These are phyloP conservation scores for Potorous gilbertii DNA, from an alignment of 2,797 vertebrate species.

Conservation along the genomic window DNA sequence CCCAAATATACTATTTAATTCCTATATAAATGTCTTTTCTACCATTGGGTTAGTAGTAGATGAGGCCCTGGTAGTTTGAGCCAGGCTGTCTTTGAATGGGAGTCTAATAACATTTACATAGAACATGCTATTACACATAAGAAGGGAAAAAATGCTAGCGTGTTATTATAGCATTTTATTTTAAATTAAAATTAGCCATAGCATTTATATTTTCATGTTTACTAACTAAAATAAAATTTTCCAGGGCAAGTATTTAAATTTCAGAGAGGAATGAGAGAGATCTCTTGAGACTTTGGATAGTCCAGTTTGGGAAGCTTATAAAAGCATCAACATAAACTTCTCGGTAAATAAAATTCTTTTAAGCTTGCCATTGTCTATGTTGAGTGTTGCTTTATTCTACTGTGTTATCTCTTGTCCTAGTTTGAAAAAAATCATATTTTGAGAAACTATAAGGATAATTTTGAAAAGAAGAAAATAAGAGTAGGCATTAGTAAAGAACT, in stretches of 20 bases:
- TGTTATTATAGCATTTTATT: conserved; percentile 3
- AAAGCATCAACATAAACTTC: neutral
- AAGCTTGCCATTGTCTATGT: neutral
- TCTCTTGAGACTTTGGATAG: neutral
- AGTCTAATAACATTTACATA: neutral
- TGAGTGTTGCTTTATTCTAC: neutral
- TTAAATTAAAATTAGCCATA: neutral
- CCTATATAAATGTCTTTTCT: neutral
- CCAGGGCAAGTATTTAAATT: neutral
- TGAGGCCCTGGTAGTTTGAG: neutral
- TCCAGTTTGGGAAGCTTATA: conserved; percentile 13
- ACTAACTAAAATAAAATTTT: neutral
- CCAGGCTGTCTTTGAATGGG: neutral
- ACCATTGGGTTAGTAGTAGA: neutral
- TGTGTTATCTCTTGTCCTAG: neutral
- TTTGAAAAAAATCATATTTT: neutral
- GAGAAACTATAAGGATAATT: neutral
- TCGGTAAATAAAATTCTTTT: neutral
- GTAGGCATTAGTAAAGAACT: neutral
- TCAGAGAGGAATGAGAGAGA: neutral
- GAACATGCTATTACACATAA: neutral
- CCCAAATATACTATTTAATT: neutral
- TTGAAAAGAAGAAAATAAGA: neutral
- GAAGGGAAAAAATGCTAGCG: neutral
- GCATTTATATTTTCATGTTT: neutral